Evolutionary conservation across 2,888 invertebrate species (phyloP), one percentile per base, ranked within the genome.

Genomic region (Prenolepis imparis): DNA sequence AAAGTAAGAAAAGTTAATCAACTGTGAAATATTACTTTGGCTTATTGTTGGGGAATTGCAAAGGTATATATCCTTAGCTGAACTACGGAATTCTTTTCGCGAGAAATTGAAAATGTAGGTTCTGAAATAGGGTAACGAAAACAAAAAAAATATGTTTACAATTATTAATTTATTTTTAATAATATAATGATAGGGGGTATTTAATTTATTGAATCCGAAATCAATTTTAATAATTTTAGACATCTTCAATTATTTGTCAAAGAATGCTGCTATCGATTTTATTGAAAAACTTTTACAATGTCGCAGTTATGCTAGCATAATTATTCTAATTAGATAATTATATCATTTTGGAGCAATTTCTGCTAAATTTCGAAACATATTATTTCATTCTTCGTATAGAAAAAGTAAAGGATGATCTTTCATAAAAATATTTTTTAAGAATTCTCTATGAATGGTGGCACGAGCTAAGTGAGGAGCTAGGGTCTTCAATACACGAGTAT

Each of bases 401-500:
- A 28, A 28, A 28, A 28, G 6, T 57, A 5, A 44, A 44, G 32
- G 11, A 61, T 15, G 9, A 32, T 21, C 15, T 44, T 28, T 8
- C 5, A 28, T 12, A 77, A n/a, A 52, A n/a, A n/a, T 52, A 52
- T 52, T n/a, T 8, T 52, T 52, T 8, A n/a, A 52, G 24, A 52
- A 21, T 1, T 6, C 3, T n/a, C 3, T 28, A 18, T 3, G 28
- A 3, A 18, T 2, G 21, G 41, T 28, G 32, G 4, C 41, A 21
- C 32, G 21, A n/a, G 32, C 55, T 0, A 52, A 52, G 3, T 3
- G 70, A 70, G 8, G n/a, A n/a, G n/a, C n/a, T 67, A 78, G 12
- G 11, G 68, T 68, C 57, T 44, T 70, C 68, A 70, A 59, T 61
- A 59, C 44, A 59, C 57, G 32, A 6, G 18, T 12, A 57, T 12